Percentiles rank a stretch among this genome's conserved stretches.
phyloP scores from a whole-genome alignment of 2,888 invertebrate genomes.

The Brassicogethes aeneus region DNA sequence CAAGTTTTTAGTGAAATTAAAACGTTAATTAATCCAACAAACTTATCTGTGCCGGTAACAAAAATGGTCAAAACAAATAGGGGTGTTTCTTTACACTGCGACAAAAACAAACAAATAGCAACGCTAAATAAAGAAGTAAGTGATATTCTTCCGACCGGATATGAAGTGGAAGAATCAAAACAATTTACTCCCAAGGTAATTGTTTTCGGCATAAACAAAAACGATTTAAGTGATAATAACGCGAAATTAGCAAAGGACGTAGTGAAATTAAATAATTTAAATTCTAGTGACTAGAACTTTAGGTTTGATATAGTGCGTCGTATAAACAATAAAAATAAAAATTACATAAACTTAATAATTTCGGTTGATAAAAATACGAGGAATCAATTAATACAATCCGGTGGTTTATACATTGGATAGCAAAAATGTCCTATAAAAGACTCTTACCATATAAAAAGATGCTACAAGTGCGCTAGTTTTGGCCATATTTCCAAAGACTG shows the following conservation, averaged over 20 bases:
- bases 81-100: background rate
- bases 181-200: background rate
- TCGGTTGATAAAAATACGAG: background rate
- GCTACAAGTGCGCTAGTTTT: background rate
- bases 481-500: background rate
- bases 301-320: background rate
- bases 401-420: background rate
- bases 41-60: constrained; percentile 1
- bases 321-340: background rate
- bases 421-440: constrained; percentile 1
- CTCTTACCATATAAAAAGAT: background rate
- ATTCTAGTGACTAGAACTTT: background rate
- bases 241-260: background rate
- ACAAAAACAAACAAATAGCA: background rate
- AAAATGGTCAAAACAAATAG: background rate
- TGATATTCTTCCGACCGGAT: background rate
- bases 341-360: background rate
- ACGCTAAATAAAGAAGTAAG: background rate
- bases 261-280: background rate
- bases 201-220: background rate
- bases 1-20: constrained; percentile 1
- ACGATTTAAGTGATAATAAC: constrained; percentile 1
- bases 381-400: background rate
- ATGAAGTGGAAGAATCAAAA: background rate
- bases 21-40: background rate